Conservation (phyloP, 2,113 vertebrate species). For the Melanostigma gelatinosum region DNA sequence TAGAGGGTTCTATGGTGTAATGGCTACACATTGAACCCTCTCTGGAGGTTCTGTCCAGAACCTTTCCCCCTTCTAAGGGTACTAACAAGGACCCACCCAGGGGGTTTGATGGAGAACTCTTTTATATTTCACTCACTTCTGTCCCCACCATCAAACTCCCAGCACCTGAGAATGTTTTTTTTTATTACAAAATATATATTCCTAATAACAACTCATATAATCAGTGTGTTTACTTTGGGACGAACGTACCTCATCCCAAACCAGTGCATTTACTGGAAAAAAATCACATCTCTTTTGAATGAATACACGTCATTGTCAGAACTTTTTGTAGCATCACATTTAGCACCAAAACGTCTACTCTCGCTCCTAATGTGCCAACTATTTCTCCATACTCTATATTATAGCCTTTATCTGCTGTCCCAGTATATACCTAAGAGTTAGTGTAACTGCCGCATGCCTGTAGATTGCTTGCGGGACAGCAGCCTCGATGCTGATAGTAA, state of each 20-base stretch:
- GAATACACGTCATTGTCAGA: neutral
- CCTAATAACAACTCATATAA: constrained; percentile 17
- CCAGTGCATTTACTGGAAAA: neutral
- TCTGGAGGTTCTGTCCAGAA: too few species aligned
- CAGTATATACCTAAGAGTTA: constrained; percentile 45
- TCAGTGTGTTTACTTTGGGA: constrained; percentile 21
- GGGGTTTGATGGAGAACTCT: too few species aligned
- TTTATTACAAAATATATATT: constrained; percentile 23
- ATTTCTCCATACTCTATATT: constrained; percentile 46
- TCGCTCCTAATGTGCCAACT: constrained; percentile 16
- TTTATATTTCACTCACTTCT: neutral
- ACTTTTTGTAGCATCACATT: constrained; percentile 52
- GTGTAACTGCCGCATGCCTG: constrained; percentile 68
- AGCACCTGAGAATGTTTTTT: constrained; percentile 59
- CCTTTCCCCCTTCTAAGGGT: too few species aligned
- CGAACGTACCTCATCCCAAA: neutral
- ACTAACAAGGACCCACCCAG: too few species aligned
- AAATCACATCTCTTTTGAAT: constrained; percentile 9
- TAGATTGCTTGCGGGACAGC: constrained; percentile 63
- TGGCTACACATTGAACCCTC: too few species aligned
- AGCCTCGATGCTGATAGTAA: constrained; percentile 32
- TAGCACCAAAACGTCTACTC: constrained; percentile 29
- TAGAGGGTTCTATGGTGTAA: too few species aligned
- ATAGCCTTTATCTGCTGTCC: constrained; percentile 53
- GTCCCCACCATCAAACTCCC: constrained; percentile 5